Evolutionary conservation across 2,888 invertebrate genomes (phyloP).

Genomic region (Sarcophaga caerulescens): DNA sequence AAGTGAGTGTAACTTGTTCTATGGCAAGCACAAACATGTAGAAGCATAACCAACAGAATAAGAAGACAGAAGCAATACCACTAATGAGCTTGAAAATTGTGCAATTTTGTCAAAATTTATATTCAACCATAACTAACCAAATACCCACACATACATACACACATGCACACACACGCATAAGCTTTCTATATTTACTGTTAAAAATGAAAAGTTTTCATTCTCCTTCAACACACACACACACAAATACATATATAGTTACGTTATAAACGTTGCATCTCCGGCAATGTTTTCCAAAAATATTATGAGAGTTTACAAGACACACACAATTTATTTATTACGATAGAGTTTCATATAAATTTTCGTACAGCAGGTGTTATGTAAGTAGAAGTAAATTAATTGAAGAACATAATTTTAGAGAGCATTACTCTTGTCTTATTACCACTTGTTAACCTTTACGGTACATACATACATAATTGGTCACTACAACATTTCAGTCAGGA

Average conservation of each 20-base stretch:
- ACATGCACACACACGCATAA: neutral
- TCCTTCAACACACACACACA: neutral
- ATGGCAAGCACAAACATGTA: neutral
- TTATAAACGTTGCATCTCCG: neutral
- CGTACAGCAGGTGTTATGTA: too few relatives aligned
- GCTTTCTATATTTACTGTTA: neutral
- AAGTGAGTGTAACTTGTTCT: neutral
- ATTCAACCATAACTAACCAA: conserved; percentile 44
- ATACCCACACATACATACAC: neutral
- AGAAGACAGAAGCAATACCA: conserved; percentile 53
- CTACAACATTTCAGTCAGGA: too few relatives aligned
- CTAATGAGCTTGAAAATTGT: conserved; percentile 69
- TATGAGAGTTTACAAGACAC: conserved; percentile 10
- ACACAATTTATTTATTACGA: neutral
- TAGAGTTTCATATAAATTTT: neutral
- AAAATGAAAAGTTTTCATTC: conserved; percentile 29
- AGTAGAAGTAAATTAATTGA: too few relatives aligned
- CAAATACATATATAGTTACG: neutral
- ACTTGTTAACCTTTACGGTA: too few relatives aligned
- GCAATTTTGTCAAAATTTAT: conserved; percentile 65
- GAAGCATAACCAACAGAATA: conserved; percentile 25
- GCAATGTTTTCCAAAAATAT: conserved; percentile 41
- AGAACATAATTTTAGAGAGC: too few relatives aligned
- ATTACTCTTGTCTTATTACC: too few relatives aligned
- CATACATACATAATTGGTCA: too few relatives aligned